Base-by-base conservation (phyloP, 2,797 vertebrate genomes). In the Chelon auratus region DNA sequence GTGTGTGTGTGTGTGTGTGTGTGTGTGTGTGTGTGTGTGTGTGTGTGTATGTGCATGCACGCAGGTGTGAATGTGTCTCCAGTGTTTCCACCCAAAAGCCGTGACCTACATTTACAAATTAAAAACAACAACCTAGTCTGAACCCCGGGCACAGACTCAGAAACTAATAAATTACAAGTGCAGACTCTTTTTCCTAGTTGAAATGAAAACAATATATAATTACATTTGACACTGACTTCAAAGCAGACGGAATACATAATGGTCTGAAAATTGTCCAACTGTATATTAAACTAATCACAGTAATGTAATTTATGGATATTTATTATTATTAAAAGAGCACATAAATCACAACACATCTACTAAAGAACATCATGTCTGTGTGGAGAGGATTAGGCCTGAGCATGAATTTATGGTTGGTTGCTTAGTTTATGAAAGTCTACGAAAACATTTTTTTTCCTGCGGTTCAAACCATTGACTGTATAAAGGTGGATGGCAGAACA, bases 101-200 rank as follows among this genome's bases (percentile, higher is more conserved):
- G 59, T 89, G 88, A 88, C 90, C 89, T 88, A 93, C 85, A 91
- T 92, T 90, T 83, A 56, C 78, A 90, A 91, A 91, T 91, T 86
- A 90, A 91, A 91, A 91, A 85, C 85, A 92, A 91, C 85, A 87
- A 85, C 59, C 62, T 52, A 63, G 61, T 74, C 75, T 77, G 65
- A 87, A 90, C 67, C 76, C 61, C 75, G 70, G 52, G 77, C 78
- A 72, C 63, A 52, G 65, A 75, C 57, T 78, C 78, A 84, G 75
- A 83, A 81, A 75, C 71, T 55, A 84, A 88, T 79, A 87, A 84
- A 86, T 76, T 69, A 54, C 65, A 52, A 78, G 62, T 75, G 22
- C 39, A 60, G 53, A 68, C 39, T 33, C 62, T 62, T 62, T 54
- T 57, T 57, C 78, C 52, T 33, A 18, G 55, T 67, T 72, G 52